Evolutionary conservation across 1,140 invertebrate species (phyloP).

Genomic region (Atta colombica): DNA sequence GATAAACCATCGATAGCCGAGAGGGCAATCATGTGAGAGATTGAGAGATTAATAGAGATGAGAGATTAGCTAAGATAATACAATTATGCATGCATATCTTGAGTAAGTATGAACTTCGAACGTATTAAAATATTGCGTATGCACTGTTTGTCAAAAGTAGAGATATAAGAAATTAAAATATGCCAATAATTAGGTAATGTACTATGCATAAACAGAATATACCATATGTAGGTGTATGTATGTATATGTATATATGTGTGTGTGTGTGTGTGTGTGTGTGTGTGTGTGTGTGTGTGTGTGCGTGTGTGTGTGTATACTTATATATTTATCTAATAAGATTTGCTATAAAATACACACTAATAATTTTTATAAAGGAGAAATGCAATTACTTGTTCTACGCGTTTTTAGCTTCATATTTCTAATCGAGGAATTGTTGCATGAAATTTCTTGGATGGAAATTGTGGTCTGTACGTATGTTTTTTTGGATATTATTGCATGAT

Average conservation of each 20-base stretch:
- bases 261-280: too few relatives aligned
- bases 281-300: too few relatives aligned
- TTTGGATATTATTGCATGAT: constrained; percentile 78
- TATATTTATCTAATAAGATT: too few relatives aligned
- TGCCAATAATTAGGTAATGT: too few relatives aligned
- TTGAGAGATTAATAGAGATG: too few relatives aligned
- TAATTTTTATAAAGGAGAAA: neutral
- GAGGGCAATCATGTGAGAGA: neutral
- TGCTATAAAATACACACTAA: neutral
- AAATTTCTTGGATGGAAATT: constrained; percentile 77
- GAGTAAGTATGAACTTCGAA: neutral
- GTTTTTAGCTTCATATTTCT: constrained; percentile 72
- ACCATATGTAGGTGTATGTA: too few relatives aligned
- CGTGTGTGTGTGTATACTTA: too few relatives aligned
- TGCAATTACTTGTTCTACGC: neutral
- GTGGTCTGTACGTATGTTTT: constrained; percentile 77
- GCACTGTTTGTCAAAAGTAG: neutral
- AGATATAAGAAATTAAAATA: neutral
- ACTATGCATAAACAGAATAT: too few relatives aligned
- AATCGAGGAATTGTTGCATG: constrained; percentile 71
- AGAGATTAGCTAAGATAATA: constrained; percentile 72
- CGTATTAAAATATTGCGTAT: neutral
- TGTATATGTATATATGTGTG: too few relatives aligned
- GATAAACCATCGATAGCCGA: constrained; percentile 56
- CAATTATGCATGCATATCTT: constrained; percentile 72